Evolutionary conservation across 2,113 vertebrate genomes (phyloP).

Genomic region (Cricetomys ansorgei): DNA sequence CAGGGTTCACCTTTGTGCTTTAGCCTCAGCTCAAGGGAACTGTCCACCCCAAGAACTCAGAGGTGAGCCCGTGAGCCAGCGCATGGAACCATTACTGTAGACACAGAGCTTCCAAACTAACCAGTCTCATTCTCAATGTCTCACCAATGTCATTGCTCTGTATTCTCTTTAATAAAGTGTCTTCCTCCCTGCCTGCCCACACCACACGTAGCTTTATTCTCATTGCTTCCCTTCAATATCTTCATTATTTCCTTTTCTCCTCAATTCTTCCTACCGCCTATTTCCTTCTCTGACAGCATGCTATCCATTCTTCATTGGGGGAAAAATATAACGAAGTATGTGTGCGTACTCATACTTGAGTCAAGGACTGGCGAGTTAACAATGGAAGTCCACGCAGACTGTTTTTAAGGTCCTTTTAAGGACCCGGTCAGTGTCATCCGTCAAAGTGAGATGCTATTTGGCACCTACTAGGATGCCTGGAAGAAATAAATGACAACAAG

Average conservation of each 20-base stretch:
- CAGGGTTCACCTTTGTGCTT: too few species aligned
- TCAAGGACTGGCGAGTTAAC: background rate
- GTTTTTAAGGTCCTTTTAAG: too few species aligned
- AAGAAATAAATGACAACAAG: background rate
- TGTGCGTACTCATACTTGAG: background rate
- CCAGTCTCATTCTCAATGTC: background rate
- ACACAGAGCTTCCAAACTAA: background rate
- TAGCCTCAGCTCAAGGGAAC: background rate
- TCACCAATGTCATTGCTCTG: background rate
- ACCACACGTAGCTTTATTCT: background rate
- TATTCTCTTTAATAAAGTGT: background rate
- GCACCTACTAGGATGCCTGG: background rate
- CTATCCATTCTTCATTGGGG: background rate
- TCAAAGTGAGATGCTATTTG: background rate
- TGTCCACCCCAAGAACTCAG: background rate
- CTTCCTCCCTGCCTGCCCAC: background rate
- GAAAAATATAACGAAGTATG: background rate
- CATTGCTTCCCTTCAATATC: background rate
- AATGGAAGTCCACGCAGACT: background rate
- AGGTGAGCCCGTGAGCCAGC: background rate
- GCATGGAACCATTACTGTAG: background rate
- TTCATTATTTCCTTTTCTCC: slow-evolving; percentile 22
- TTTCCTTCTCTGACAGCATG: background rate
- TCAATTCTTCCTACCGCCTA: background rate
- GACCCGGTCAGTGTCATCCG: background rate